phyloP scores from a whole-genome alignment of 30 jellyfish, hydroid and myxozoan species.

The Aurelia aurita complex sp. Pacific region DNA sequence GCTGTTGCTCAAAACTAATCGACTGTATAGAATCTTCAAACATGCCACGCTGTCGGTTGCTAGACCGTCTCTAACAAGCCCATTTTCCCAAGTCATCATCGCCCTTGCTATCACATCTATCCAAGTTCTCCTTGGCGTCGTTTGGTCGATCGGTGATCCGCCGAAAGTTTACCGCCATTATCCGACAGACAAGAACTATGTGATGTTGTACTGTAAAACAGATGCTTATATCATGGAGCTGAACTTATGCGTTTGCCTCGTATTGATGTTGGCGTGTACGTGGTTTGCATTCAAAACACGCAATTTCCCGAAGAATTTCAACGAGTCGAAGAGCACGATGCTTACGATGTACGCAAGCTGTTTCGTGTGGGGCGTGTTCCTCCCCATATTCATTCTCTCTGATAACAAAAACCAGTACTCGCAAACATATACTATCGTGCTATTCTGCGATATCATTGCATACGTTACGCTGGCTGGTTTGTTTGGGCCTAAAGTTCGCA shows the following conservation, averaged over 20 bases:
- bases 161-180: conserved; percentile 72
- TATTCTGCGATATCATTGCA: conserved; percentile 80
- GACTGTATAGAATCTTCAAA: conserved; percentile 84
- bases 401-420: conserved; percentile 39
- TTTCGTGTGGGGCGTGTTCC: conserved; percentile 91
- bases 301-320: conserved; percentile 94
- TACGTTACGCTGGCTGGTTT: conserved; percentile 87
- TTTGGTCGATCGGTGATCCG: conserved; percentile 82
- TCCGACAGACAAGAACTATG: conserved; percentile 53
- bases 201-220: conserved; percentile 65
- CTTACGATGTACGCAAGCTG: conserved; percentile 94
- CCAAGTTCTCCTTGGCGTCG: conserved; percentile 82
- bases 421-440: conserved; percentile 63
- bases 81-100: conserved; percentile 72
- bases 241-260: conserved; percentile 84
- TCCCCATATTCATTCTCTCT: conserved; percentile 81
- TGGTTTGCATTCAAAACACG: conserved; percentile 95
- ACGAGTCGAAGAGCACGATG: conserved; percentile 94
- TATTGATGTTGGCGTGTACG: conserved; percentile 94
- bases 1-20: conserved; percentile 77
- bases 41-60: conserved; percentile 79
- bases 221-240: conserved; percentile 71
- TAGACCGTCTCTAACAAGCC: conserved; percentile 86
- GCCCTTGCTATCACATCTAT: conserved; percentile 67
- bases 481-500: conserved; percentile 70